Percentiles rank a stretch among this genome's conserved stretches.
Conservation (phyloP, 2,113 vertebrate species). For the Rhinolophus ferrumequinum region DNA sequence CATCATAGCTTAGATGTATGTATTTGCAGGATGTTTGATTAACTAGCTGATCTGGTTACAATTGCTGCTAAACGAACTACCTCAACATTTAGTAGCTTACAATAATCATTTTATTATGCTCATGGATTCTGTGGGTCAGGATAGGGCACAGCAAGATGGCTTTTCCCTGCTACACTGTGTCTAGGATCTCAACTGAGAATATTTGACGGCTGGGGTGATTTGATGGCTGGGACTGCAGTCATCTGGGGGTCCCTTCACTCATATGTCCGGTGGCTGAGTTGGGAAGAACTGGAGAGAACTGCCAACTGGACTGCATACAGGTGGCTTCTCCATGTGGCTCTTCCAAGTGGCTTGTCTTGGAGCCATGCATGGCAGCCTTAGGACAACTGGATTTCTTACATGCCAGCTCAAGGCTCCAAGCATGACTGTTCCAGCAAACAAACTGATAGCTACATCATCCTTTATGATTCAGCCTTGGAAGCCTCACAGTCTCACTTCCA, state of each 20-base stretch:
- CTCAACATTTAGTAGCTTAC: neutral
- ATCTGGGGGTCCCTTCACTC: neutral
- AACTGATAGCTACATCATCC: neutral
- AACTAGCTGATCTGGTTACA: neutral
- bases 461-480: neutral
- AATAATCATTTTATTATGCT: neutral
- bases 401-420: neutral
- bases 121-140: neutral
- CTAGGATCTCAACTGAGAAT: neutral
- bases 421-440: neutral
- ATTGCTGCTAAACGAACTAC: neutral
- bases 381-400: neutral
- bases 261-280: neutral
- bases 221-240: neutral
- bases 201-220: neutral
- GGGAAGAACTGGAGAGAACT: neutral
- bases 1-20: neutral
- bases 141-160: neutral
- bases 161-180: neutral
- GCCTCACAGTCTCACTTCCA: neutral
- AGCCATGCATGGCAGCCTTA: neutral
- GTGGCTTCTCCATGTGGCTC: neutral
- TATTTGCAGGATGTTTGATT: slow-evolving; percentile 12
- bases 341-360: neutral
- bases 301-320: neutral